Evolutionary conservation across 2,113 vertebrate species (phyloP).

Genomic region (Clupea harengus): DNA sequence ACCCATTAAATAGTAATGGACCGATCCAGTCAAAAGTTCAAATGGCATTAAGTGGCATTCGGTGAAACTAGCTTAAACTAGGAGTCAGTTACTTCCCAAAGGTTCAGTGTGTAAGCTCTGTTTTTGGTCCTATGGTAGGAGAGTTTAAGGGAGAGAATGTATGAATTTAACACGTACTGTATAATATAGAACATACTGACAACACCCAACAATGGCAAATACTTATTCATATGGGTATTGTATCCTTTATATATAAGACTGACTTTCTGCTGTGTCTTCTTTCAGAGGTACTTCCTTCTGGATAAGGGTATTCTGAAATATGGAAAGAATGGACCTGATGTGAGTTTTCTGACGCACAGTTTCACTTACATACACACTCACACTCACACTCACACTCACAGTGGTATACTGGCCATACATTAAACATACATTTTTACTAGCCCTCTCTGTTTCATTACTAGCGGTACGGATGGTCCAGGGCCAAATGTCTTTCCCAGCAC

Average conservation of each 20-base stretch:
- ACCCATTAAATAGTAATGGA: not conserved
- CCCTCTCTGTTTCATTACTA: no score
- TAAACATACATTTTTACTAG: no score
- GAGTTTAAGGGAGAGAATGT: not conserved
- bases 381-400: not conserved
- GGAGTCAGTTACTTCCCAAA: not conserved
- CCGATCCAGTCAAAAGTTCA: conserved; percentile 1
- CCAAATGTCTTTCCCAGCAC: not conserved
- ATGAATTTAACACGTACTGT: not conserved
- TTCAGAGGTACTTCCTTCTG: conserved; percentile 93
- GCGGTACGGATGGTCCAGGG: no score
- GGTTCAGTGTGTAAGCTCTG: not conserved
- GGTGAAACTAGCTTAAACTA: not conserved
- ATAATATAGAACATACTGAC: not conserved
- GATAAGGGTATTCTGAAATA: conserved; percentile 97
- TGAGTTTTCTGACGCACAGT: conserved; percentile 72
- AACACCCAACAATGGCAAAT: not conserved
- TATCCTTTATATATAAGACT: not conserved
- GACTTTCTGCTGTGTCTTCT: conserved; percentile 28
- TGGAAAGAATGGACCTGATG: conserved; percentile 86
- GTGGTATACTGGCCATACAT: no score
- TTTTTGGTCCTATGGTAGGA: not conserved
- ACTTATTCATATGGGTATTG: no score
- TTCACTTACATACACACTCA: not conserved
- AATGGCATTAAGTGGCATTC: not conserved